Conservation (phyloP, 2,888 invertebrate genomes). For the Poecilobothrus nobilitatus region DNA sequence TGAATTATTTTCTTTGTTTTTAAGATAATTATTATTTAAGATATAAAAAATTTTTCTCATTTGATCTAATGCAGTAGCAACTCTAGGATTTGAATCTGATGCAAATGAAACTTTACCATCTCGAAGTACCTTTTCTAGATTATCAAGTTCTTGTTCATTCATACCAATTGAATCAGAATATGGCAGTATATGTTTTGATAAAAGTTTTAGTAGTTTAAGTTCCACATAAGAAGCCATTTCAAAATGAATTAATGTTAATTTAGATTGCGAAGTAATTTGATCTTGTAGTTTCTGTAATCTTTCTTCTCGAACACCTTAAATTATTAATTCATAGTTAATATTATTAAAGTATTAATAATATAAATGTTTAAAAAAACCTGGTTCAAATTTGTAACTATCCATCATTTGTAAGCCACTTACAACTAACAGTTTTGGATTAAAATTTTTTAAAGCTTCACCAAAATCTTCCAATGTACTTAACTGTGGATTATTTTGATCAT, state of each 20-base stretch:
- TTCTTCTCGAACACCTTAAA: constrained; percentile 53
- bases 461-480: constrained; percentile 65
- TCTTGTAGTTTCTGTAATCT: constrained; percentile 56
- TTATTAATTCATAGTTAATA: background rate
- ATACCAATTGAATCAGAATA: constrained; percentile 75
- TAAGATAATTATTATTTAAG: constrained; percentile 29
- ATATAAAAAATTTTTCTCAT: constrained; percentile 59
- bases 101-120: constrained; percentile 64
- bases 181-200: constrained; percentile 60
- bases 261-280: constrained; percentile 55
- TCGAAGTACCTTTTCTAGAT: constrained; percentile 60
- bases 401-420: constrained; percentile 82
- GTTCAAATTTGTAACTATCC: constrained; percentile 56
- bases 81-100: constrained; percentile 68
- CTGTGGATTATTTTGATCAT: constrained; percentile 69
- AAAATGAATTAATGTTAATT: constrained; percentile 62
- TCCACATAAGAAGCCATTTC: constrained; percentile 83
- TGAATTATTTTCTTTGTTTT: constrained; percentile 34
- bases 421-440: constrained; percentile 64
- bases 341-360: background rate
- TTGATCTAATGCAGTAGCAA: constrained; percentile 71
- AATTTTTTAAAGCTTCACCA: constrained; percentile 51
- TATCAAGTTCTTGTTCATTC: constrained; percentile 81
- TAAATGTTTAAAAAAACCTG: constrained; percentile 15
- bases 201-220: constrained; percentile 54